Conservation (phyloP, 2,888 invertebrate species). For the Tricholauxania praeusta region DNA sequence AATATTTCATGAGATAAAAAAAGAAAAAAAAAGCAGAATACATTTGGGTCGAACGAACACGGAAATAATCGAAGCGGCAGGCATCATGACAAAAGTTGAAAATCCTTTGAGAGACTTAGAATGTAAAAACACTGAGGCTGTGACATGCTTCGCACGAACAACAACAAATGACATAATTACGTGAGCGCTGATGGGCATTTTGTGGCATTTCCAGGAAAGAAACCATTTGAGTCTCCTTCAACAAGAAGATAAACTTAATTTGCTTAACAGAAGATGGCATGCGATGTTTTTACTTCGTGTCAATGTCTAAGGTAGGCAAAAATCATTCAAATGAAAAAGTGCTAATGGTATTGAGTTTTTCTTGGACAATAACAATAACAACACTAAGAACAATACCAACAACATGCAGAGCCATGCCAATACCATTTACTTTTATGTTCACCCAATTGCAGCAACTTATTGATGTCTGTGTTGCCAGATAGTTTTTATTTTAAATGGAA, state of each 20-base stretch:
- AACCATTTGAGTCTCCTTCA: neutral
- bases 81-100: neutral
- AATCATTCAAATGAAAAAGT: conserved; percentile 37
- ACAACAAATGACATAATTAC: conserved; percentile 42
- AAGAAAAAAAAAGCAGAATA: neutral
- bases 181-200: conserved; percentile 41
- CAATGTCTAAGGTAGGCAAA: neutral
- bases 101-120: neutral
- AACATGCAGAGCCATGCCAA: too few relatives aligned
- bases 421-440: too few relatives aligned
- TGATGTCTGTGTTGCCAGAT: too few relatives aligned
- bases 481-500: too few relatives aligned
- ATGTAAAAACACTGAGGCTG: neutral
- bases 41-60: neutral
- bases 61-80: neutral
- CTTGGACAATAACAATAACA: neutral
- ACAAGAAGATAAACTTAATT: neutral
- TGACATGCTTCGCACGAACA: conserved; percentile 35
- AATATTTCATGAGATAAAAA: conserved; percentile 33
- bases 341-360: conserved; percentile 30
- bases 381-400: neutral
- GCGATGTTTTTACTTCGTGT: neutral
- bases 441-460: too few relatives aligned
- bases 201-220: conserved; percentile 9
- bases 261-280: conserved; percentile 3